Evolutionary conservation across 1,140 invertebrate species (phyloP), one percentile per base, ranked within the genome.

Genomic region (Oncopodura yosiiana): DNA sequence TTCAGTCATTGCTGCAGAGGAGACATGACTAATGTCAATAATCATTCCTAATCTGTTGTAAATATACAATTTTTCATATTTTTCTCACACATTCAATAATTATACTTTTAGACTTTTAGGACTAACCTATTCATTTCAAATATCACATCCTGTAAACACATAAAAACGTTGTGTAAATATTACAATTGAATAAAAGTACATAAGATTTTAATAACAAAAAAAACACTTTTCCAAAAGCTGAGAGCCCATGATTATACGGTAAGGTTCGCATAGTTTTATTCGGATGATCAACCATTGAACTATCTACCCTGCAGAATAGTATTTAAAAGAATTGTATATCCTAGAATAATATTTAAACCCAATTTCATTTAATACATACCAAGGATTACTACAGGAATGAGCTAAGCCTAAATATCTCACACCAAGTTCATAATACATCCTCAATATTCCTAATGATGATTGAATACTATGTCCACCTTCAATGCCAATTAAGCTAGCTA

Each of bases 401-500:
- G 74, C 74, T 1, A 76, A 45, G 1, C 74, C 74, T 68, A 77
- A 69, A 52, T 73, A 75, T 32, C 75, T 60, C 1, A 72, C 69
- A 3, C 75, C 75, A 1, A 75, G 60, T 1, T 70, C 67, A 60
- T 76, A 75, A 43, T 69, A 72, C 51, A 70, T 69, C 30, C 75
- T 58, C 21, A 76, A 62, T 36, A 70, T 66, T 11, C 66, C 71
- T 16, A 76, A 53, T 50, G 71, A 75, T 46, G 68, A 73, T 51
- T 73, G 71, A 37, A 76, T 73, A 12, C 68, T 68, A 54, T 76
- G 75, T 39, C 75, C 74, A 19, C 74, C 30, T 65, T 75, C 74
- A 26, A 76, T 56, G 6, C 73, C 73, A 49, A 76, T 69, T 39
- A 75, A 42, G 64, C 73, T 74, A 9, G 62, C 73, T 23, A 76